These are phyloP conservation scores for Orientallactaga sibirica DNA, from an alignment of 2,797 vertebrate species.

Conservation along the genomic window DNA sequence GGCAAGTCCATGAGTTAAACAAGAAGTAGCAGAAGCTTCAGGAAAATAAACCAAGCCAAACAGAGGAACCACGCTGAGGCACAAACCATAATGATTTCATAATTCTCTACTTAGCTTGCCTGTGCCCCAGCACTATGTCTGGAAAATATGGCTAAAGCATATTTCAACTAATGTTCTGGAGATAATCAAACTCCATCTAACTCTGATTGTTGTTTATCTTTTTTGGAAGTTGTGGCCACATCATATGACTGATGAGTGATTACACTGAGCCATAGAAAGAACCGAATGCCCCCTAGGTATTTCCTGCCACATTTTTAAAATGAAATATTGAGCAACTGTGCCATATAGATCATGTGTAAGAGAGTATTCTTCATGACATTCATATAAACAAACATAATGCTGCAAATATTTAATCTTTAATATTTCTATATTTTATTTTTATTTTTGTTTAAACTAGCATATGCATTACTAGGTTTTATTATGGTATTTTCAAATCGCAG, in stretches of 20 bases:
- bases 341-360: neutral
- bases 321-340: neutral
- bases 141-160: neutral
- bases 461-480: too few relatives aligned
- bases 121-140: neutral
- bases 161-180: constrained; percentile 6
- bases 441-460: too few relatives aligned
- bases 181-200: constrained; percentile 1
- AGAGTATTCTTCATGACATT: neutral
- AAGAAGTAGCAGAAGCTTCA: constrained; percentile 75
- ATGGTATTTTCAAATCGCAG: too few relatives aligned
- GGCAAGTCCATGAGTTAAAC: constrained; percentile 79
- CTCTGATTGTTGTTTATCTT: neutral
- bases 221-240: constrained; percentile 32
- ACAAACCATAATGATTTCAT: constrained; percentile 76
- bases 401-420: constrained; percentile 6
- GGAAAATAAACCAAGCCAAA: constrained; percentile 45
- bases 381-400: neutral
- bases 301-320: neutral
- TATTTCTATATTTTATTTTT: neutral
- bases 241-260: constrained; percentile 43
- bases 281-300: neutral
- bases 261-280: neutral
- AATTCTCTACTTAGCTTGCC: constrained; percentile 67
- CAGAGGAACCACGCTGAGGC: constrained; percentile 50